Conservation (phyloP, 2,113 vertebrate genomes). For the Aramus guarauna region DNA sequence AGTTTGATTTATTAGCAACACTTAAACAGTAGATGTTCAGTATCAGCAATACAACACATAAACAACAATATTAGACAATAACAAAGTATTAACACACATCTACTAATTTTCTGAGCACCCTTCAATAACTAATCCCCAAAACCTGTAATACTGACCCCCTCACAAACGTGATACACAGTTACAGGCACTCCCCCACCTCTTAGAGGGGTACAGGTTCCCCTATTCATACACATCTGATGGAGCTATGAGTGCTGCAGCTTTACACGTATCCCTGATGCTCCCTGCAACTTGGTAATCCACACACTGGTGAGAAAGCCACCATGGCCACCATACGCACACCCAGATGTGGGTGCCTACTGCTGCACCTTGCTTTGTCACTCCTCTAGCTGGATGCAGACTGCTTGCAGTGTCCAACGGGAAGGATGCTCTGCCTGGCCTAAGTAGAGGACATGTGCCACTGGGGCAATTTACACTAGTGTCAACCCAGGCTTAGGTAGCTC, state of each 20-base stretch:
- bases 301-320: background rate
- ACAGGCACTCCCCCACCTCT: accelerated
- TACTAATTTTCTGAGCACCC: background rate
- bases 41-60: background rate
- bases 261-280: background rate
- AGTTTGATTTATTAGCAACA: background rate
- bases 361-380: background rate
- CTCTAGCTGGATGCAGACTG: background rate
- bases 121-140: background rate
- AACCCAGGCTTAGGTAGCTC: background rate
- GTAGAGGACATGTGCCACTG: background rate
- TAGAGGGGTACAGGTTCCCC: background rate
- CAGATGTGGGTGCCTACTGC: background rate
- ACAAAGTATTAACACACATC: background rate
- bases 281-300: background rate
- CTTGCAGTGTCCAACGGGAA: too few species aligned
- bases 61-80: background rate
- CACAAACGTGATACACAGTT: accelerated
- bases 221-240: too few species aligned
- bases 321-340: accelerated
- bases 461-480: too few species aligned
- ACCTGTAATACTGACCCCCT: background rate
- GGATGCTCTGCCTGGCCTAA: background rate
- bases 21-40: background rate
- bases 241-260: background rate